Evolutionary conservation across 2,797 vertebrate species (phyloP), one percentile per base, ranked within the genome.

Genomic region (Bovichtus variegatus): DNA sequence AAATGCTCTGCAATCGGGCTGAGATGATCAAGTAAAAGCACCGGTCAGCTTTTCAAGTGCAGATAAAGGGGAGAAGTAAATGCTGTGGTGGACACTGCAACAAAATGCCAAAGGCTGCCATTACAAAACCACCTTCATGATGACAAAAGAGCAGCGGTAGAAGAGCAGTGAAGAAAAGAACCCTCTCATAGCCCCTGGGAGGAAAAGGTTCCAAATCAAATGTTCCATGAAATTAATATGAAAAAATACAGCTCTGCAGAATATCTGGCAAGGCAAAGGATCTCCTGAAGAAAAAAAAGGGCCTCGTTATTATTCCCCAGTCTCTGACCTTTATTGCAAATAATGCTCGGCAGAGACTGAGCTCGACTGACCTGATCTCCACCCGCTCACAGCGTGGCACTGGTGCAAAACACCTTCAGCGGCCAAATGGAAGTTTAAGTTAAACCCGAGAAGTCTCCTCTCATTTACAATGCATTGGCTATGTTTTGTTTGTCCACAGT

Each of bases 191-290:
- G 71, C 72, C 86, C 76, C 80, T 31, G 62, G 77, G 78, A 90
- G 81, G 70, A 83, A 85, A 89, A 84, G 84, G 70, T 74, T 85
- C 78, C 75, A 87, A 92, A 92, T 93, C 86, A 93, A 95, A 95
- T 93, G 89, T 93, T 92, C 90, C 91, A 92, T 94, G 89, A 94
- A 95, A 95, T 93, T 82, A 94, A 94, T 93, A 93, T 91, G 89
- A 94, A 92, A 31, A 93, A 94, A 90, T 85, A 83, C 78, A 83
- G 66, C 82, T 82, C 68, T 58, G 83, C 73, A 75, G 84, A 93
- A 87, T 89, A 86, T 92, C 83, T 81, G 74, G 72, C 66, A 64
- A 74, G 66, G 85, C 81, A 64, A 83, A 82, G 81, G 75, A 90
- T 88, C 62, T 85, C 81, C 83, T 76, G 68, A 71, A 72, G 84